Percentiles rank a stretch among this genome's conserved stretches.
Conservation (phyloP, 2,113 vertebrate species). For the Empidonax alnorum region DNA sequence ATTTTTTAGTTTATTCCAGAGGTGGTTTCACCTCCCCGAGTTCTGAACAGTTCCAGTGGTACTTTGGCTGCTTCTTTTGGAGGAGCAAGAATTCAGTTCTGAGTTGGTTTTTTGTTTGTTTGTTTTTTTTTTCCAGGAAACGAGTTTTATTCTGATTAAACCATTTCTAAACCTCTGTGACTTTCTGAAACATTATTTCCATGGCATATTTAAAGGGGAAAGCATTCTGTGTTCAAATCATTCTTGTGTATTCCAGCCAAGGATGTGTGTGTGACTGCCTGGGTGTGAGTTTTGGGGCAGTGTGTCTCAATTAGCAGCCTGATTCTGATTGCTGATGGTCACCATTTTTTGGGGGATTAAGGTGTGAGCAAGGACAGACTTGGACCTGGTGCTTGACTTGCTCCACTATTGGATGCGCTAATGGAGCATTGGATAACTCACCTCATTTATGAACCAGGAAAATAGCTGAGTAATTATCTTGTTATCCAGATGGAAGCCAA, state of each 20-base stretch:
- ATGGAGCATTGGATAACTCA: background rate
- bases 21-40: background rate
- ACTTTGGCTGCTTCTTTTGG: constrained; percentile 2
- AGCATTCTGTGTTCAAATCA: background rate
- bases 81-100: constrained; percentile 20
- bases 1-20: background rate
- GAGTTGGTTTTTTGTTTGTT: background rate
- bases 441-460: background rate
- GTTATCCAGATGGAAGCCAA: background rate
- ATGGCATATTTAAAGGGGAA: background rate
- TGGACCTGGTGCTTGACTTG: background rate
- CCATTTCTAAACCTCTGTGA: background rate
- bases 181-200: background rate
- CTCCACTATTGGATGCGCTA: background rate
- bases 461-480: background rate
- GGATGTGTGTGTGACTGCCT: background rate
- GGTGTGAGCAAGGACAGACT: background rate
- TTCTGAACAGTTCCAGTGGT: background rate
- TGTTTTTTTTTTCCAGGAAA: background rate
- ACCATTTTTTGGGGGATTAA: background rate
- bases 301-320: background rate
- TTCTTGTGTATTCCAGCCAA: background rate
- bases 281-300: background rate
- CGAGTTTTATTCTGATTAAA: background rate
- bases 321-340: background rate